A percentile compares a stretch with the other conserved stretches of the same genome.
Conservation (phyloP, 1,140 invertebrate species). For the Acyrthosiphon pisum region DNA sequence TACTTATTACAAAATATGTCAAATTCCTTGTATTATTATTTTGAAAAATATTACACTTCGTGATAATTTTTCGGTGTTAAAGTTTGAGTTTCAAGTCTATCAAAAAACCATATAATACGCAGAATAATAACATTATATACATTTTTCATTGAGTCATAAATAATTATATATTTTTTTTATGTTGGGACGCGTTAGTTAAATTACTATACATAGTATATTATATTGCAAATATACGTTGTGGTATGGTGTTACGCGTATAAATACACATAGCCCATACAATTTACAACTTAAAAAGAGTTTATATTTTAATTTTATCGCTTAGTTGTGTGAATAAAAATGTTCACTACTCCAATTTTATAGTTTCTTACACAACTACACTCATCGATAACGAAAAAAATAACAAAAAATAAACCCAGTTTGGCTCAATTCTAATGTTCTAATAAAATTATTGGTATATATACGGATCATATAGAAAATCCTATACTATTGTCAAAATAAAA, state of each 20-base stretch:
- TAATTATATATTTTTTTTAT: conserved; percentile 18
- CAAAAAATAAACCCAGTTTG: background rate
- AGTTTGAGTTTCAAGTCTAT: background rate
- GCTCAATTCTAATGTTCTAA: background rate
- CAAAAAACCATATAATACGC: background rate
- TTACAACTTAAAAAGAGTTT: background rate
- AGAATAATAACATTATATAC: background rate
- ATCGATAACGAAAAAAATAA: background rate
- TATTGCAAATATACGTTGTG: background rate
- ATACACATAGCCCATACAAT: background rate
- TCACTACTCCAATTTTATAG: background rate
- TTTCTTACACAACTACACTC: background rate
- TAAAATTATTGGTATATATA: background rate
- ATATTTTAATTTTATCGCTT: conserved; percentile 10
- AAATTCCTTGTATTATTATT: background rate
- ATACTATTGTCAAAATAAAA: background rate
- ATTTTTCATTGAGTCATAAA: background rate
- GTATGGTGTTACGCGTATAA: background rate
- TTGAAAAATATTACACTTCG: background rate
- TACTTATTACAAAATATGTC: background rate
- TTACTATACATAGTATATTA: background rate
- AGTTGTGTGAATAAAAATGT: background rate
- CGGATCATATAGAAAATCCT: background rate
- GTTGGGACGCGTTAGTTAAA: background rate
- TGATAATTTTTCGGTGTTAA: background rate